Percentiles rank a stretch among this genome's conserved stretches.
phyloP scores from a whole-genome alignment of 2,113 vertebrate genomes.

The Tachysurus vachellii region DNA sequence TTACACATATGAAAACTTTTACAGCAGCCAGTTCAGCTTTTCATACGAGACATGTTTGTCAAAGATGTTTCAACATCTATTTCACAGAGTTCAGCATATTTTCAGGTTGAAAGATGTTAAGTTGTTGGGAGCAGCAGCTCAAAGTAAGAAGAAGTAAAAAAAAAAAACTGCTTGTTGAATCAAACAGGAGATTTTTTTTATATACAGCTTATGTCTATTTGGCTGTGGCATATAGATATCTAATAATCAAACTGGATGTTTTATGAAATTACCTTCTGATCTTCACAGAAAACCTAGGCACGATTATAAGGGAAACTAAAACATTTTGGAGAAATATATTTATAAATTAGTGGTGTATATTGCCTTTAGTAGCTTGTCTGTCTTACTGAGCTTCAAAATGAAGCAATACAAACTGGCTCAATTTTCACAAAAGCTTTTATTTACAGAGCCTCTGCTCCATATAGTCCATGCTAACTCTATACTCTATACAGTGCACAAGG shows the following conservation, averaged over 20 bases:
- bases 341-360: not conserved
- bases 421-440: not conserved
- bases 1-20: not conserved
- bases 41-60: slow-evolving; percentile 8
- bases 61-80: slow-evolving; percentile 28
- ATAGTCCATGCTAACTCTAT: not conserved
- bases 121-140: not conserved
- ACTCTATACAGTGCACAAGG: not conserved
- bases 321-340: not conserved
- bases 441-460: not conserved
- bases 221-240: not conserved
- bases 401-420: not conserved
- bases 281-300: not conserved
- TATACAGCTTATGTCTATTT: too few species aligned
- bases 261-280: not conserved
- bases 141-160: not conserved
- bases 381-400: not conserved
- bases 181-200: not conserved
- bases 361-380: not conserved
- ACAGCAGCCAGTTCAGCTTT: slow-evolving; percentile 7
- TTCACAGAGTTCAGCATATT: slow-evolving; percentile 3
- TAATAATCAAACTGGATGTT: not conserved
- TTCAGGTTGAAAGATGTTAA: not conserved
- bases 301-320: not conserved
- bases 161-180: not conserved